Evolutionary conservation across 2,888 invertebrate species (phyloP).

Genomic region (Thera obeliscata): DNA sequence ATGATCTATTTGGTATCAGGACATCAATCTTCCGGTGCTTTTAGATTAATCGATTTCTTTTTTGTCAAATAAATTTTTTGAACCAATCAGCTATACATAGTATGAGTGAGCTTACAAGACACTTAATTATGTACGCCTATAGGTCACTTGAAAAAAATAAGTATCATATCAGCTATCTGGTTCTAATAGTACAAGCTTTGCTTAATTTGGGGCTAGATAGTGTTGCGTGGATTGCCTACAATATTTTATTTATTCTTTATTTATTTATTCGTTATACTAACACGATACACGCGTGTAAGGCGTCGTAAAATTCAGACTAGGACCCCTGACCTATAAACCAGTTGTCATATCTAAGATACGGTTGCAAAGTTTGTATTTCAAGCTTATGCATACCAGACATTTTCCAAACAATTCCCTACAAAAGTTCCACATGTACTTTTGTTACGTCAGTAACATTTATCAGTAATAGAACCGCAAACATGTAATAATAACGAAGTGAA

Average conservation of each 20-base stretch:
- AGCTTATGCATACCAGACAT: slow-evolving; percentile 10
- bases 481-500: slow-evolving; percentile 20
- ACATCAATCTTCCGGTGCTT: slow-evolving; percentile 63
- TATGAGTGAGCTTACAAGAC: too few relatives aligned
- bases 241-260: too few relatives aligned
- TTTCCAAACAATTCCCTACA: slow-evolving; percentile 23
- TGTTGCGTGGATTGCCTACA: too few relatives aligned
- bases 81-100: neutral
- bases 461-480: slow-evolving; percentile 33
- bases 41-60: slow-evolving; percentile 44
- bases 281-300: too few relatives aligned
- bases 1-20: slow-evolving; percentile 58
- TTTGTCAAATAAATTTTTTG: slow-evolving; percentile 35
- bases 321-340: neutral
- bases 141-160: too few relatives aligned
- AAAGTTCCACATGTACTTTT: slow-evolving; percentile 31
- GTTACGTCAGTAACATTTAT: slow-evolving; percentile 37
- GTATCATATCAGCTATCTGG: too few relatives aligned
- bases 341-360: neutral
- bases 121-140: too few relatives aligned
- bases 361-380: slow-evolving; percentile 2
- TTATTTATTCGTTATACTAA: too few relatives aligned
- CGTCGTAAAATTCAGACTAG: too few relatives aligned
- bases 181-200: too few relatives aligned
- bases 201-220: too few relatives aligned